A percentile compares a stretch with the other conserved stretches of the same genome.
Conservation (phyloP, 2,888 invertebrate species). For the Thumatha senex region DNA sequence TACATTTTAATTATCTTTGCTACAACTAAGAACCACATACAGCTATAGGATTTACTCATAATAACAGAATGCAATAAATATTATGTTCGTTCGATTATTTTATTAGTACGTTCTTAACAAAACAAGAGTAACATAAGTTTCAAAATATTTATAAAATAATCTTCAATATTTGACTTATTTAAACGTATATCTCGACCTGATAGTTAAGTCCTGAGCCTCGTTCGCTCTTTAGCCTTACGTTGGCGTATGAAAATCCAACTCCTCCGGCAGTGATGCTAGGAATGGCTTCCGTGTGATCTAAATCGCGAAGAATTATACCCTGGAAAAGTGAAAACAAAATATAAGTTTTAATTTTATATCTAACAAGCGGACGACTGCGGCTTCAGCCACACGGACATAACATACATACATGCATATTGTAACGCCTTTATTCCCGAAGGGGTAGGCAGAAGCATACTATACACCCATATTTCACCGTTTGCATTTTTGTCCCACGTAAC, state of each 20-base stretch:
- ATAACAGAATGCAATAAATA: neutral
- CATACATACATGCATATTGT: no score
- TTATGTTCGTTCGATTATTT: neutral
- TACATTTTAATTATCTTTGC: no score
- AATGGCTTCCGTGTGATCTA: conserved; percentile 69
- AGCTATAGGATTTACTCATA: neutral
- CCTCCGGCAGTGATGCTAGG: conserved; percentile 72
- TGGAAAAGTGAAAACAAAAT: conserved; percentile 41
- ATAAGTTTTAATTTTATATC: no score
- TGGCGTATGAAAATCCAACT: conserved; percentile 72
- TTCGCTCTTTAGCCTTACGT: conserved; percentile 71
- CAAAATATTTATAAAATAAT: no score
- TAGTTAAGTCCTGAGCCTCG: conserved; percentile 73
- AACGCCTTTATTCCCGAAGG: no score
- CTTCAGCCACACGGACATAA: no score
- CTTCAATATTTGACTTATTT: conserved; percentile 22
- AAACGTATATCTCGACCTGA: conserved; percentile 69
- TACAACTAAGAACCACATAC: no score
- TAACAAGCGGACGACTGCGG: neutral
- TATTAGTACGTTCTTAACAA: neutral
- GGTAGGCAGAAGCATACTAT: no score
- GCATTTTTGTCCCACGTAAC: no score
- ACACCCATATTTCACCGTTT: no score
- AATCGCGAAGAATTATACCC: conserved; percentile 71
- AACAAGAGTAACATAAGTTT: no score